These are phyloP conservation scores for Sphaeramia orbicularis DNA, from an alignment of 2,797 vertebrate genomes.

Conservation along the genomic window DNA sequence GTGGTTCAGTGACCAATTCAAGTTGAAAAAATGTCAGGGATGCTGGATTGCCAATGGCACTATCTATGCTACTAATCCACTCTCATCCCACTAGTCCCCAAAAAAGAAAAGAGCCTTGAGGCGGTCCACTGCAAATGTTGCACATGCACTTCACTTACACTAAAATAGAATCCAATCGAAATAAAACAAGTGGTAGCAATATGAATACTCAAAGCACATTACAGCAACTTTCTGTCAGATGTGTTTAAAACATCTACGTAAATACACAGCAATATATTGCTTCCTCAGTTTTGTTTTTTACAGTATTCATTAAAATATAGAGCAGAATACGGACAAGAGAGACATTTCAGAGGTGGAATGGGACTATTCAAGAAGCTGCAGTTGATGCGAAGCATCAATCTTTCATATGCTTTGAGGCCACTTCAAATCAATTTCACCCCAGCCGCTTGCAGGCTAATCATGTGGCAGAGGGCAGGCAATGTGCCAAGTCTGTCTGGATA, in stretches of 20 bases:
- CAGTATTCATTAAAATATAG: conserved; percentile 46
- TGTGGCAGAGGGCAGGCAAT: conserved; percentile 79
- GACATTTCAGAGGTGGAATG: conserved; percentile 65
- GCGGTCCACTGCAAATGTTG: background rate
- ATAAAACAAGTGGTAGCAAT: background rate
- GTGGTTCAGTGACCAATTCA: conserved; percentile 3
- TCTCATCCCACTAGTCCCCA: background rate
- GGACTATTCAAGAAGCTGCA: conserved; percentile 71
- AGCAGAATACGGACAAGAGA: conserved; percentile 61
- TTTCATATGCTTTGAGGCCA: conserved; percentile 87
- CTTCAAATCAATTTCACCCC: conserved; percentile 87
- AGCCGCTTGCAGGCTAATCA: conserved; percentile 83
- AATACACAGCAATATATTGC: conserved; percentile 15
- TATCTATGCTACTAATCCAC: background rate
- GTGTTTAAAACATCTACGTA: background rate
- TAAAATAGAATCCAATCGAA: conserved; percentile 1
- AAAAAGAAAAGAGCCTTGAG: background rate
- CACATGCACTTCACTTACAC: background rate
- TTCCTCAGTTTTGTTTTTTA: conserved; percentile 37
- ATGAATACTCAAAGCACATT: conserved; percentile 1
- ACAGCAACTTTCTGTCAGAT: background rate
- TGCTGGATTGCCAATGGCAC: background rate
- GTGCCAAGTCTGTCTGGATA: conserved; percentile 72
- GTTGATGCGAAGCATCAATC: conserved; percentile 83
- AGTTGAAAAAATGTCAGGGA: conserved; percentile 10